Base-by-base conservation (phyloP, 1,140 invertebrate genomes). In the Drosophila teissieri region DNA sequence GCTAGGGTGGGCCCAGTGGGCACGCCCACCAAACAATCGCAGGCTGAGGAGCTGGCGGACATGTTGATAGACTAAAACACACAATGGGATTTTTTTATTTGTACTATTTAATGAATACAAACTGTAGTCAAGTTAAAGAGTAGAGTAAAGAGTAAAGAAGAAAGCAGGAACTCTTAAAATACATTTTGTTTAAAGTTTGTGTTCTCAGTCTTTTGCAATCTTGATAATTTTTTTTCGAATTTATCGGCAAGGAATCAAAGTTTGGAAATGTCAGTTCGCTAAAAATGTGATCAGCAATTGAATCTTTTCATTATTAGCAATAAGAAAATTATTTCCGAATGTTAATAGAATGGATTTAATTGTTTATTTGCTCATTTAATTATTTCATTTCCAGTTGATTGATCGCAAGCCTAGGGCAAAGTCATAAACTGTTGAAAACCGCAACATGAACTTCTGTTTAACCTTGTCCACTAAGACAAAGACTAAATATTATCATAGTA, bases 1-100 rank as follows among this genome's bases (percentile, higher is more conserved):
- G 96, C 96, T 76, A 97, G 93, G 15, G 96, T 96, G 4, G 96
- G 96, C 4, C 96, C 96, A 7, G 93, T 91, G 77, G 96, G 95
- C 80, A 95, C 94, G 55, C 94, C 94, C 90, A 96, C 94, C 42
- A 96, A 95, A 92, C 96, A 97, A 92, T 96, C 95, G 91, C 95
- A 96, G 10, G 93, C 61, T 51, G 93, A 83, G 93, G 82, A 36
- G 70, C 78, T 73, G 64, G 80, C 53, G 62, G 84, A 89, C 84
- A 89, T 89, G 45, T 24, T 84, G 39, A 36, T 19, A 3, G 22
- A 19, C 54, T 64, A 19, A 6, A 72, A 56, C 19, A 24, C 2
- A 10, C 31, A 5, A 7, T 5, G 45, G 22, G 22, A 15, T 24
- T 14, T n/a, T 7, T 2, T 0, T 2, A 31, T 31, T 31, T 31